Evolutionary conservation across 2,797 vertebrate genomes (phyloP).

Genomic region (Xenops minutus): DNA sequence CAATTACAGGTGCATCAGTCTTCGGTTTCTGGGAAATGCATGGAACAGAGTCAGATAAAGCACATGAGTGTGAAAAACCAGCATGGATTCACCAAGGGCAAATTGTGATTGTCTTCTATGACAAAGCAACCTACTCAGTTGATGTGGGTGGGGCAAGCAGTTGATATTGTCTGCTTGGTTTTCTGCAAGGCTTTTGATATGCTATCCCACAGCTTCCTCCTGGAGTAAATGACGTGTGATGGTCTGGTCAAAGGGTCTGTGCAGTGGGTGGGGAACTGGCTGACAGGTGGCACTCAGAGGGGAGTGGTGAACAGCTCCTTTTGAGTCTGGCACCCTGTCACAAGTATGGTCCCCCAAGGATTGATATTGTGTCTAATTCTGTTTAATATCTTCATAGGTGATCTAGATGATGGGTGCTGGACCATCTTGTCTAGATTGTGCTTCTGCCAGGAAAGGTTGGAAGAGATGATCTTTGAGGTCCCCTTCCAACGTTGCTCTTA

Average conservation of each 20-base stretch:
- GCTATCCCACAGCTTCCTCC: background rate
- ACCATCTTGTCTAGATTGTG: background rate
- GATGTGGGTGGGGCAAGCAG: background rate
- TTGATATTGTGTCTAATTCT: background rate
- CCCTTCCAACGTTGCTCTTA: background rate
- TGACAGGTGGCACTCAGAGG: background rate
- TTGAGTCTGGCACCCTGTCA: background rate
- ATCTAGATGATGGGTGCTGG: background rate
- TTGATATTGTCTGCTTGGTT: background rate
- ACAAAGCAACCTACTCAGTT: background rate
- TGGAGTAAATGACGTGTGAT: background rate
- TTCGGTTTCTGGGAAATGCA: background rate
- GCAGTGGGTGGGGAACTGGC: background rate
- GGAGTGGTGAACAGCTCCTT: background rate
- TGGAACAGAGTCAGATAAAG: background rate
- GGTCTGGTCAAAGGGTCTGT: too few species aligned
- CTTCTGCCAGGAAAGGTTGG: background rate
- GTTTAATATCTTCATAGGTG: background rate
- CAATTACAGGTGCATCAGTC: background rate
- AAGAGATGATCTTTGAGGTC: background rate
- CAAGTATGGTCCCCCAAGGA: background rate
- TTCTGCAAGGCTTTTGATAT: background rate
- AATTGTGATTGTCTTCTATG: background rate
- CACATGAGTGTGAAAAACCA: background rate
- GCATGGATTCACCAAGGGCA: background rate